Conservation (phyloP, 2,888 invertebrate genomes). For the Atethmia centrago region DNA sequence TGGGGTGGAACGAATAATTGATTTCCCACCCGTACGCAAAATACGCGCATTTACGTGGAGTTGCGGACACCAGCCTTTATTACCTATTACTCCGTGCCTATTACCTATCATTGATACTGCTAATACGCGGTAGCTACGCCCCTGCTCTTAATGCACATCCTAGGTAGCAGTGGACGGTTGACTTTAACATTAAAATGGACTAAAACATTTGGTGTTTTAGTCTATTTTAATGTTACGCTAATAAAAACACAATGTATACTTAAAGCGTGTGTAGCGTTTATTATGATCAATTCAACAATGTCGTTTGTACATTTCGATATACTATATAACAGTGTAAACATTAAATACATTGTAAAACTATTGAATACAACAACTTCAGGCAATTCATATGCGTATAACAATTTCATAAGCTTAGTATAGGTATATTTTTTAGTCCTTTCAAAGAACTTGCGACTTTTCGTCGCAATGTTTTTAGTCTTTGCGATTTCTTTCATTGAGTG, state of each 20-base stretch:
- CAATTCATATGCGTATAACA: conserved; percentile 32
- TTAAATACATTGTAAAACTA: conserved; percentile 51
- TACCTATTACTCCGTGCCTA: too few relatives aligned
- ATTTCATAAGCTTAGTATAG: conserved; percentile 42
- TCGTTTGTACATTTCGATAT: conserved; percentile 41
- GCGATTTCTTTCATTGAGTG: conserved; percentile 1
- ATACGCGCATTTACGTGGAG: too few relatives aligned
- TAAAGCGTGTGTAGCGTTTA: conserved; percentile 51
- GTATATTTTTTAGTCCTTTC: conserved; percentile 1
- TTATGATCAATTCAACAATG: conserved; percentile 52
- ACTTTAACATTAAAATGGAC: neutral
- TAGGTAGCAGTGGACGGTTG: neutral
- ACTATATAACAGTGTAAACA: conserved; percentile 52
- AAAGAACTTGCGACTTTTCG: neutral
- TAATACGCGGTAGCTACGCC: too few relatives aligned
- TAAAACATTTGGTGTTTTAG: too few relatives aligned
- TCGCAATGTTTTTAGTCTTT: conserved; percentile 7
- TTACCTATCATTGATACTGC: too few relatives aligned
- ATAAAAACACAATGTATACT: conserved; percentile 29
- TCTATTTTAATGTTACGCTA: neutral
- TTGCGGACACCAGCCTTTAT: too few relatives aligned
- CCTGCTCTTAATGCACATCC: neutral
- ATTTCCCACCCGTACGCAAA: too few relatives aligned
- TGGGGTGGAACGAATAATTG: too few relatives aligned
- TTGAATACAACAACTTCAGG: conserved; percentile 48